Evolutionary conservation across 1,140 invertebrate genomes (phyloP).

Genomic region (Eriocheir sinensis): DNA sequence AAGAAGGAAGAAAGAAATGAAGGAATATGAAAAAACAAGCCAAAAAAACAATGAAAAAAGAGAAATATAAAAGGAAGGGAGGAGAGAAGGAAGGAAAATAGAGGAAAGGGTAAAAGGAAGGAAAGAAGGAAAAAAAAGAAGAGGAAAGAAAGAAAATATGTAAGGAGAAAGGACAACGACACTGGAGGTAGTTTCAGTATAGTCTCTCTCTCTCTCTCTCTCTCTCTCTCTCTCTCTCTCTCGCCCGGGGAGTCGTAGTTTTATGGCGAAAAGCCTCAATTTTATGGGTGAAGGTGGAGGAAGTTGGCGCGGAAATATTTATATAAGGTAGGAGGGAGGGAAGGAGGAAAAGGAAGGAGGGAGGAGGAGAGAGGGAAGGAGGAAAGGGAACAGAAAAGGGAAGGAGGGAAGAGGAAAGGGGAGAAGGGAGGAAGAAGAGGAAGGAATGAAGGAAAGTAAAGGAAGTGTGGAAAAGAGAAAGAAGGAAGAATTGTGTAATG

Average conservation of each 20-base stretch:
- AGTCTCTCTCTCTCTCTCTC: conserved; percentile 1
- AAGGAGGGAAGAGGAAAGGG: neutral
- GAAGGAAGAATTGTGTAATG: neutral
- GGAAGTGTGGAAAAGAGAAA: neutral
- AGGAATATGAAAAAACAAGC: too few species aligned
- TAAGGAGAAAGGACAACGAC: too few species aligned
- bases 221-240: conserved; percentile 5
- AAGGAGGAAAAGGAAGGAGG: neutral
- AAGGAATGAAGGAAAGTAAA: neutral
- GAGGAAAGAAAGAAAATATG: too few species aligned
- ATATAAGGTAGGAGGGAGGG: neutral
- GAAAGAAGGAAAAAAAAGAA: too few species aligned
- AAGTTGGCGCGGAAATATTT: neutral
- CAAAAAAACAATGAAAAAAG: too few species aligned
- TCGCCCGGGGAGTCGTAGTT: neutral
- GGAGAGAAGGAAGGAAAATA: too few species aligned
- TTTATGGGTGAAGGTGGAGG: neutral
- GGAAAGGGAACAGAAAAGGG: neutral
- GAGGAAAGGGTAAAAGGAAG: too few species aligned
- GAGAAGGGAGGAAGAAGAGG: neutral
- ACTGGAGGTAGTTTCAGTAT: too few species aligned
- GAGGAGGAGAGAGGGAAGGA: neutral
- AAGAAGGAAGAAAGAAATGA: too few species aligned
- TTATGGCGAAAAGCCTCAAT: neutral
- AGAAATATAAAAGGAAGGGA: too few species aligned